Evolutionary conservation across 2,888 invertebrate genomes (phyloP).

Genomic region (Polymixis flavicincta): DNA sequence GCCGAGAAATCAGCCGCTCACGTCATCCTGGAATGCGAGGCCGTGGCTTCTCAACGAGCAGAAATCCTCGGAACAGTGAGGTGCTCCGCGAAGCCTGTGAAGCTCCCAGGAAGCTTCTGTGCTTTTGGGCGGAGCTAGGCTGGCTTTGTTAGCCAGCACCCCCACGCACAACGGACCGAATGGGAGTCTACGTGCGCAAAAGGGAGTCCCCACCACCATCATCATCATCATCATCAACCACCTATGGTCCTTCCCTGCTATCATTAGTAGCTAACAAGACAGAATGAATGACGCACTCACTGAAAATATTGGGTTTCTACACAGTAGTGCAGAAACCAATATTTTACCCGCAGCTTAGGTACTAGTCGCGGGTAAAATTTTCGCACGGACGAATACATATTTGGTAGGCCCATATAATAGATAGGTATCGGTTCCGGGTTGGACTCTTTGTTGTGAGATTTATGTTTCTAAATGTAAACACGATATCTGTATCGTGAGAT

Average conservation of each 20-base stretch:
- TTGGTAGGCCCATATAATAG: constrained; percentile 19
- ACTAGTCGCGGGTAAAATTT: constrained; percentile 18
- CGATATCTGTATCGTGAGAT: neutral
- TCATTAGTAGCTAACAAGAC: constrained; percentile 8
- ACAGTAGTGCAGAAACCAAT: neutral
- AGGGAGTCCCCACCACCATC: too few species aligned
- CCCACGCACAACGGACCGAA: too few species aligned
- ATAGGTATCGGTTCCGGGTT: constrained; percentile 26
- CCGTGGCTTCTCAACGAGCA: too few species aligned
- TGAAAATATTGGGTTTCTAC: constrained; percentile 32
- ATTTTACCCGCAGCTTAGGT: neutral
- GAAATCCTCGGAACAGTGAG: too few species aligned
- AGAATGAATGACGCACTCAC: constrained; percentile 10
- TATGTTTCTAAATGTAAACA: constrained; percentile 18
- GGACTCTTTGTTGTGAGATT: constrained; percentile 32
- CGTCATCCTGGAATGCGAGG: too few species aligned
- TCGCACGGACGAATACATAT: constrained; percentile 41
- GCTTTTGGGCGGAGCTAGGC: too few species aligned
- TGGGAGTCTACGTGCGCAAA: too few species aligned
- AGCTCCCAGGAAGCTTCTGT: too few species aligned
- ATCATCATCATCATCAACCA: too few species aligned
- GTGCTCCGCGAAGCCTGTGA: too few species aligned
- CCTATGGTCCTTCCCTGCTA: neutral
- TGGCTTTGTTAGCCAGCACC: too few species aligned
- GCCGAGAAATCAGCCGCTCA: too few species aligned